Conservation (phyloP, 2,888 invertebrate genomes). For the Sminthurides aquaticus region DNA sequence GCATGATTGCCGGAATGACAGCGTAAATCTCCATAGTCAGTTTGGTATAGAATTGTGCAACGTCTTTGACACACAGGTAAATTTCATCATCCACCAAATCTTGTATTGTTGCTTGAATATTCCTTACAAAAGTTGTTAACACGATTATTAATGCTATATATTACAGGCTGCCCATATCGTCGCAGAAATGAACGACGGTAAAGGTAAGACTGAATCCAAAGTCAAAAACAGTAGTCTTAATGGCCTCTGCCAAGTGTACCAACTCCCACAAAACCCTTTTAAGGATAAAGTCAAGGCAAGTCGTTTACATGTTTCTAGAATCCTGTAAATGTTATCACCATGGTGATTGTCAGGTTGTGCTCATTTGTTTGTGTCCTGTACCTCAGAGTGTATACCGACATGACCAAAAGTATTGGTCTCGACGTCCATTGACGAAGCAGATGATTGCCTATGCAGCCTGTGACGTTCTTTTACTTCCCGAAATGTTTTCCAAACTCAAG, state of each 20-base stretch:
- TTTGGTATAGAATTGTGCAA: slow-evolving; percentile 73
- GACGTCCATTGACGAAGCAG: slow-evolving; percentile 77
- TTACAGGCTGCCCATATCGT: slow-evolving; percentile 77
- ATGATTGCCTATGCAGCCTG: slow-evolving; percentile 87
- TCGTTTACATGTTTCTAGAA: slow-evolving; percentile 43
- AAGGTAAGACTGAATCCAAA: slow-evolving; percentile 91
- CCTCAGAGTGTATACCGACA: slow-evolving; percentile 74
- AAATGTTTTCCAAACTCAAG: slow-evolving; percentile 50
- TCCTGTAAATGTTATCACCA: background rate
- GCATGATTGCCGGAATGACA: slow-evolving; percentile 87
- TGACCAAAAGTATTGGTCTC: slow-evolving; percentile 77
- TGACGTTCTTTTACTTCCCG: slow-evolving; percentile 77
- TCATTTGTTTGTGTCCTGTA: slow-evolving; percentile 10
- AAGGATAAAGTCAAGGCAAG: slow-evolving; percentile 61
- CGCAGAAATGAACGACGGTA: slow-evolving; percentile 57
- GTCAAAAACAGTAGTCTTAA: slow-evolving; percentile 87
- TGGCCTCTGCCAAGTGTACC: slow-evolving; percentile 81
- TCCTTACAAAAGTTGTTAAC: too few relatives aligned
- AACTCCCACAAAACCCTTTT: slow-evolving; percentile 78
- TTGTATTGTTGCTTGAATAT: background rate
- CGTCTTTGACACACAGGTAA: slow-evolving; percentile 82
- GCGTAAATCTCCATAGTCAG: slow-evolving; percentile 76
- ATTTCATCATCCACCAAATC: slow-evolving; percentile 18
- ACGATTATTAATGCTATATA: background rate
- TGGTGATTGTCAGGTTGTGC: background rate